Evolutionary conservation across 1,140 invertebrate genomes (phyloP), one percentile per base, ranked within the genome.

Genomic region (Ceratina australensis): DNA sequence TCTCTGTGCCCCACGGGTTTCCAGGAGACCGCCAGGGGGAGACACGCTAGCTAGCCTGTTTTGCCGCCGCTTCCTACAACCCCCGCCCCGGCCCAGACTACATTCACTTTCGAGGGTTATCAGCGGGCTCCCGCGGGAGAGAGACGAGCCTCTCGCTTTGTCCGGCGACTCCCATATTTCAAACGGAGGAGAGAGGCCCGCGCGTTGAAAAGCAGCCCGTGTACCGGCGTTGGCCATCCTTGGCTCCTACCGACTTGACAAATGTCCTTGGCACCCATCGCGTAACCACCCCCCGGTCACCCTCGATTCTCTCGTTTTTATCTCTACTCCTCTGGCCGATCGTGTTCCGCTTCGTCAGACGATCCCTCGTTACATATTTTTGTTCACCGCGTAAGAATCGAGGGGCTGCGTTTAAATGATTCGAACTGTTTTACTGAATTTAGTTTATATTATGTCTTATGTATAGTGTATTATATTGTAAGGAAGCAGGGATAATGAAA

Each of bases 21-120:
- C 56, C 72, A n/a, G n/a, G n/a, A n/a, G n/a, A n/a, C n/a, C n/a
- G n/a, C n/a, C n/a, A n/a, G n/a, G n/a, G n/a, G n/a, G n/a, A n/a
- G n/a, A n/a, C n/a, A n/a, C n/a, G n/a, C n/a, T n/a, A n/a, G n/a
- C n/a, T n/a, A n/a, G n/a, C n/a, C n/a, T n/a, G n/a, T n/a, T n/a
- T n/a, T n/a, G n/a, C n/a, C n/a, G n/a, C n/a, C n/a, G n/a, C n/a
- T n/a, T n/a, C n/a, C n/a, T n/a, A n/a, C n/a, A n/a, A n/a, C n/a
- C n/a, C n/a, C n/a, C n/a, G n/a, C n/a, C 18, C 42, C 56, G 50
- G 24, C 65, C n/a, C n/a, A 64, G 68, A 72, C 61, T 78, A 72
- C 68, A 72, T 78, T 81, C 79, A 81, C 68, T 78, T 72, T 78
- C 79, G 75, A 80, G 74, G 79, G 79, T 78, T 72, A 81, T 78